Percentiles rank a stretch among this genome's conserved stretches.
These are phyloP conservation scores for Carabus problematicus DNA, from an alignment of 2,888 invertebrate genomes.

Conservation along the genomic window DNA sequence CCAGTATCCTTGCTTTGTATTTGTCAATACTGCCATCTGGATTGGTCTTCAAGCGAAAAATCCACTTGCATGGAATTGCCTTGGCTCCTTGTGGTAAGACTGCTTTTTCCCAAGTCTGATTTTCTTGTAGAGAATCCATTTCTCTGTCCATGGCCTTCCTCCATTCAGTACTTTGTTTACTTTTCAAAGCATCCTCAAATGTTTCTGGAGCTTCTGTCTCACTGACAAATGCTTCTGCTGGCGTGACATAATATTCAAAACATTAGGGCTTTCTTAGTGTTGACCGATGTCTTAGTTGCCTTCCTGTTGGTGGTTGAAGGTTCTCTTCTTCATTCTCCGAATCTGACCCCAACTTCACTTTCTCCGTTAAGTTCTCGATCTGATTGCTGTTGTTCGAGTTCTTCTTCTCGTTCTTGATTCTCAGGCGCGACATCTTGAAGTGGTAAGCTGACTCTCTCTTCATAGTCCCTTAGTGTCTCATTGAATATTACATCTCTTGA, in stretches of 20 bases:
- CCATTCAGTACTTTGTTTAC: slow-evolving; percentile 44
- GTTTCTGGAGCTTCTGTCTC: slow-evolving; percentile 7
- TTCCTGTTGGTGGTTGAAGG: not conserved
- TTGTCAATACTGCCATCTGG: slow-evolving; percentile 49
- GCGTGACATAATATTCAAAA: slow-evolving; percentile 34
- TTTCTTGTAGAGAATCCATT: slow-evolving; percentile 50
- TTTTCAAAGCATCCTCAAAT: slow-evolving; percentile 34
- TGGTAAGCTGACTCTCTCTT: slow-evolving; percentile 33
- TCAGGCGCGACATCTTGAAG: not conserved
- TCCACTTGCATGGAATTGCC: slow-evolving; percentile 49
- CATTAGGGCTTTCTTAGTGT: slow-evolving; percentile 38
- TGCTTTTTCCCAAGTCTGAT: slow-evolving; percentile 49
- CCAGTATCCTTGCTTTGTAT: slow-evolving; percentile 50
- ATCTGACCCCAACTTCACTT: too few species aligned
- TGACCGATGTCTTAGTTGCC: slow-evolving; percentile 1
- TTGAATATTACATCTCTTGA: slow-evolving; percentile 49
- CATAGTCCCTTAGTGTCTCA: slow-evolving; percentile 44
- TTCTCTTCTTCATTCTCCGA: slow-evolving; percentile 42
- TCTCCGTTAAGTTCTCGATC: too few species aligned
- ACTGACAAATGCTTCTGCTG: not conserved
- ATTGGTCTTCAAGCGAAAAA: slow-evolving; percentile 49
- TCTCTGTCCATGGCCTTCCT: slow-evolving; percentile 49
- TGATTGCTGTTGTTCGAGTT: too few species aligned
- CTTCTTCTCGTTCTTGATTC: slow-evolving; percentile 19
- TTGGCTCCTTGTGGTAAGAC: slow-evolving; percentile 47